Evolutionary conservation across 2,888 invertebrate genomes (phyloP).

Genomic region (Tetramorium bicarinatum): DNA sequence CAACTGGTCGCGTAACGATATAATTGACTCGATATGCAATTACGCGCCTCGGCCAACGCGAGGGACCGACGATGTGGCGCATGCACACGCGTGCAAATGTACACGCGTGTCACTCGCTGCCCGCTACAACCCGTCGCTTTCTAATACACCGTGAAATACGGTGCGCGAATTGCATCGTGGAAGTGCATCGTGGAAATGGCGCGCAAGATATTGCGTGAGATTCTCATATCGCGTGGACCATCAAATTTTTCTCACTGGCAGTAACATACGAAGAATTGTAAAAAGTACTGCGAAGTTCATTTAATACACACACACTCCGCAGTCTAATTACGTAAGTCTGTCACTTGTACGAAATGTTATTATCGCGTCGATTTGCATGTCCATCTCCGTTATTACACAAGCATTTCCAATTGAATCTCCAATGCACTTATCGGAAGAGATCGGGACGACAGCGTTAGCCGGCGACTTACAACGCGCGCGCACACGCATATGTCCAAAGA

Average conservation of each 20-base stretch:
- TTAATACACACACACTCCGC: background rate
- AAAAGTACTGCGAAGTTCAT: background rate
- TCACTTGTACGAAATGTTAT: background rate
- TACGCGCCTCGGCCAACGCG: slow-evolving; percentile 19
- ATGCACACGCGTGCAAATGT: slow-evolving; percentile 7
- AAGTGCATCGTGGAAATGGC: slow-evolving; percentile 8
- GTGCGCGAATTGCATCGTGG: slow-evolving; percentile 10
- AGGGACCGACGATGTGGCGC: background rate
- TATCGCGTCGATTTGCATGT: background rate
- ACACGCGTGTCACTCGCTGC: background rate
- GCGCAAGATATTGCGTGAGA: slow-evolving; percentile 22
- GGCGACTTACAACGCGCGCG: slow-evolving; percentile 13
- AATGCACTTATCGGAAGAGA: background rate
- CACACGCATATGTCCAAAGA: slow-evolving; percentile 25
- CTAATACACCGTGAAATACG: slow-evolving; percentile 38
- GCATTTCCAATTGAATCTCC: background rate
- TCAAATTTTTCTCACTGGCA: background rate
- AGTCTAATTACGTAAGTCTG: background rate
- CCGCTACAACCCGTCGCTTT: slow-evolving; percentile 29
- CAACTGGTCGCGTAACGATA: slow-evolving; percentile 21
- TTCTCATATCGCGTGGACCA: background rate
- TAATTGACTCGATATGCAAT: slow-evolving; percentile 29
- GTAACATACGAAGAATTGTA: background rate
- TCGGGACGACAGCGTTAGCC: background rate
- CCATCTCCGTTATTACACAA: background rate